Percentiles rank a stretch among this genome's conserved stretches.
Conservation (phyloP, 2,888 invertebrate genomes). For the Caenorhabditis imperialis region DNA sequence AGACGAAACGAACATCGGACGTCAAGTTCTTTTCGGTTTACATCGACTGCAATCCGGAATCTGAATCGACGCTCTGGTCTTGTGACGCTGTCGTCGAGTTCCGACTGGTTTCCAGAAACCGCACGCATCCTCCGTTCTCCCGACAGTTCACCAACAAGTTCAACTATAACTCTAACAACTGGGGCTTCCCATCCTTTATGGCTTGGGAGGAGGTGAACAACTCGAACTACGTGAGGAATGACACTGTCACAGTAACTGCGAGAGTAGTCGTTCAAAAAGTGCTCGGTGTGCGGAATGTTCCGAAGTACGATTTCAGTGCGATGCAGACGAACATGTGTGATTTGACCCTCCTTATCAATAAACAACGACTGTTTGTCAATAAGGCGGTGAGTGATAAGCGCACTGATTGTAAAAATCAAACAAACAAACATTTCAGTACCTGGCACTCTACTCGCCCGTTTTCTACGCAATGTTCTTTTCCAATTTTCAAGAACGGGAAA, state of each 20-base stretch:
- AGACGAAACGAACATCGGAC: slow-evolving; percentile 73
- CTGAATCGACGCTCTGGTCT: slow-evolving; percentile 75
- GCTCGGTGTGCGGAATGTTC: slow-evolving; percentile 68
- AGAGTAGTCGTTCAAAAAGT: slow-evolving; percentile 73
- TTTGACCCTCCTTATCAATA: slow-evolving; percentile 73
- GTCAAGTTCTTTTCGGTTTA: slow-evolving; percentile 75
- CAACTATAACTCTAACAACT: slow-evolving; percentile 77
- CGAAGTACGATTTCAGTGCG: slow-evolving; percentile 69
- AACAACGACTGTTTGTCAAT: slow-evolving; percentile 71
- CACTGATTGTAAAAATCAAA: not conserved
- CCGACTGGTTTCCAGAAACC: slow-evolving; percentile 50
- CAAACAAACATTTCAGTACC: slow-evolving; percentile 60
- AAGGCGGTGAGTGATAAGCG: slow-evolving; percentile 61
- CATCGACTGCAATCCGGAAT: slow-evolving; percentile 77
- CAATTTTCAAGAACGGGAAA: slow-evolving; percentile 71
- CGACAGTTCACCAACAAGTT: slow-evolving; percentile 76
- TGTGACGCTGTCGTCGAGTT: slow-evolving; percentile 74
- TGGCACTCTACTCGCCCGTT: slow-evolving; percentile 76
- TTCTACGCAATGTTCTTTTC: slow-evolving; percentile 75
- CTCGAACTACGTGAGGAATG: slow-evolving; percentile 64
- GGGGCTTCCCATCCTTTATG: slow-evolving; percentile 77
- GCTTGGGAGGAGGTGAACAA: slow-evolving; percentile 68
- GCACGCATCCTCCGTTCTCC: slow-evolving; percentile 56
- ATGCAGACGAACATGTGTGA: slow-evolving; percentile 63
- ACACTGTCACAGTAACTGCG: slow-evolving; percentile 73